phyloP scores from a whole-genome alignment of 2,797 vertebrate genomes.

The Borostomias antarcticus region DNA sequence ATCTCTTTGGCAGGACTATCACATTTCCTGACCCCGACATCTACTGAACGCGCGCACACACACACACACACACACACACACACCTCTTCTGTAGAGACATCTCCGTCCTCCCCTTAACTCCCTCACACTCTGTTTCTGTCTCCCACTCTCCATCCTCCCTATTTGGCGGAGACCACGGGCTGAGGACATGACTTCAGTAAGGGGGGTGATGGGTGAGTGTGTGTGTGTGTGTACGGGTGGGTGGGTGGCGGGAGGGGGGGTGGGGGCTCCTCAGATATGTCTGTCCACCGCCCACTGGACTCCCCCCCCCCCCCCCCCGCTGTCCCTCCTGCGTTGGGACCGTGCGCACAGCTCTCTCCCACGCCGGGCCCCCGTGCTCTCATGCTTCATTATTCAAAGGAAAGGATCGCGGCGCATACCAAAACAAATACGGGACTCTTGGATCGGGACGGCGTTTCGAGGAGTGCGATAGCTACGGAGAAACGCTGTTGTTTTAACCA shows the following conservation, averaged over 20 bases:
- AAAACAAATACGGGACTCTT: conserved; percentile 76
- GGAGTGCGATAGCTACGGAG: conserved; percentile 68
- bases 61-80: conserved; percentile 24
- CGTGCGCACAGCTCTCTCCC: conserved; percentile 83
- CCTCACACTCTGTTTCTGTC: conserved; percentile 24
- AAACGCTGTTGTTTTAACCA: conserved; percentile 72
- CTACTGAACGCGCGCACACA: conserved; percentile 20
- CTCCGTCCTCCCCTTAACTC: conserved; percentile 36
- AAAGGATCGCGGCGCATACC: conserved; percentile 69
- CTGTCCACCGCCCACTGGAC: neutral
- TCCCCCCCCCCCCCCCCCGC: neutral
- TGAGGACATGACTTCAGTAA: conserved; percentile 53
- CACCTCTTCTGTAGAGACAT: conserved; percentile 24
- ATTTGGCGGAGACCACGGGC: conserved; percentile 45
- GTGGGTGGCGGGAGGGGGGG: conserved; percentile 41
- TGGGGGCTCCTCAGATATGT: conserved; percentile 35
- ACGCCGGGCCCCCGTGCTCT: conserved; percentile 78
- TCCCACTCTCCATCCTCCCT: conserved; percentile 53
- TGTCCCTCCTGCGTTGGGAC: conserved; percentile 67
- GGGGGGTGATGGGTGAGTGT: conserved; percentile 2
- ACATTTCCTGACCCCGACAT: conserved; percentile 69
- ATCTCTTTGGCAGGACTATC: conserved; percentile 77
- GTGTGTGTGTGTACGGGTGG: neutral
- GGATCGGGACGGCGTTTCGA: conserved; percentile 70
- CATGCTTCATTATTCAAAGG: conserved; percentile 80